phyloP scores from a whole-genome alignment of 2,888 invertebrate species.

The Sericinus montela region DNA sequence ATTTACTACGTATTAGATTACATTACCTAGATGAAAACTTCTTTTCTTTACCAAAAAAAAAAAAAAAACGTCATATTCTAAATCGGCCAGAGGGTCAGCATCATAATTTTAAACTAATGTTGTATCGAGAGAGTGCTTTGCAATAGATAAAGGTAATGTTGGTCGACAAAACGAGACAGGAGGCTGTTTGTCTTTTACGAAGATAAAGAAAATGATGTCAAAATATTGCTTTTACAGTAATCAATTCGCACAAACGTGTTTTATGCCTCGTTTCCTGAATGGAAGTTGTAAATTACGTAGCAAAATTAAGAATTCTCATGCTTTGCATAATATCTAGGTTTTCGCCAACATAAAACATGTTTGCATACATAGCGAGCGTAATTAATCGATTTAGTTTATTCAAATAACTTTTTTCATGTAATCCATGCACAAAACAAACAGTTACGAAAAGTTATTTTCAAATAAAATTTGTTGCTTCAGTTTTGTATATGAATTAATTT shows the following conservation, averaged over 20 bases:
- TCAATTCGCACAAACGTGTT: not conserved
- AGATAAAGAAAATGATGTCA: slow-evolving; percentile 1
- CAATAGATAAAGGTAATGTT: slow-evolving; percentile 1
- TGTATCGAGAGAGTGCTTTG: slow-evolving; percentile 2
- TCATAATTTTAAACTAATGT: not conserved
- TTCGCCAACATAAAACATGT: not conserved
- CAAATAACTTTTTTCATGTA: too few relatives aligned
- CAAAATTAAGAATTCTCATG: slow-evolving; percentile 18
- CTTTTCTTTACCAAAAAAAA: too few relatives aligned
- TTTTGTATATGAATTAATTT: too few relatives aligned
- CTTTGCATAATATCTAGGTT: slow-evolving; percentile 7
- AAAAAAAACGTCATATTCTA: too few relatives aligned
- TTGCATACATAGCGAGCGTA: too few relatives aligned
- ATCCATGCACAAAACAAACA: too few relatives aligned
- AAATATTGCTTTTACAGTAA: not conserved
- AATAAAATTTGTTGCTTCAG: too few relatives aligned
- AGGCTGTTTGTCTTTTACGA: not conserved
- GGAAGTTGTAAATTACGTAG: slow-evolving; percentile 20
- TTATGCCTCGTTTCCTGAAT: slow-evolving; percentile 12
- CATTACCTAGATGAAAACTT: too few relatives aligned
- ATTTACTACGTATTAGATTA: too few relatives aligned
- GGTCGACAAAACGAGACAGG: not conserved
- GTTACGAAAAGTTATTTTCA: too few relatives aligned
- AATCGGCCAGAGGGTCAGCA: too few relatives aligned
- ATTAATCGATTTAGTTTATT: too few relatives aligned